These are phyloP conservation scores for Drosophila kurseongensis DNA, from an alignment of 1,140 invertebrate genomes.

Conservation along the genomic window DNA sequence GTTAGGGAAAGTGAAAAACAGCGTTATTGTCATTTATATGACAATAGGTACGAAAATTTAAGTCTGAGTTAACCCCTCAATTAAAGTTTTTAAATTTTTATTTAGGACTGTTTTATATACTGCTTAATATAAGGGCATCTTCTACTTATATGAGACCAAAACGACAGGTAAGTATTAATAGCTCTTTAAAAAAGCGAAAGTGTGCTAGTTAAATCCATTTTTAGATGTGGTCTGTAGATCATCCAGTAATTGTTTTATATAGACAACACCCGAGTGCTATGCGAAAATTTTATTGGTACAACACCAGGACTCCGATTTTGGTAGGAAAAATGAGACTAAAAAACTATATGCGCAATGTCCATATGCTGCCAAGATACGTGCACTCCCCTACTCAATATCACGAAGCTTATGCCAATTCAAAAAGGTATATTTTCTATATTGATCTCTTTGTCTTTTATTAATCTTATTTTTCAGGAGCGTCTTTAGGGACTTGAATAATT, in stretches of 20 bases:
- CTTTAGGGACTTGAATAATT: conserved; percentile 19
- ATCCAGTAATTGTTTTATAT: conserved; percentile 38
- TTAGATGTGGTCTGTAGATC: conserved; percentile 47
- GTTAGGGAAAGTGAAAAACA: conserved; percentile 42
- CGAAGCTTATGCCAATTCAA: conserved; percentile 14
- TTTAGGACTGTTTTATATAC: conserved; percentile 31
- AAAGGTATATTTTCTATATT: conserved; percentile 24
- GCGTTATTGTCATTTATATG: conserved; percentile 41
- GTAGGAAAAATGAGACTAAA: conserved; percentile 42
- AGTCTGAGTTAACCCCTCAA: not conserved
- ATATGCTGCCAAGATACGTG: conserved; percentile 42
- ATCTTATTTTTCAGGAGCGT: conserved; percentile 11
- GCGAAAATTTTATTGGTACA: conserved; percentile 55
- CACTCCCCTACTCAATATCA: conserved; percentile 17
- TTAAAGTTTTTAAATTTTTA: not conserved
- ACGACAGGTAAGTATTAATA: conserved; percentile 21
- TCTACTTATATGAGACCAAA: conserved; percentile 43
- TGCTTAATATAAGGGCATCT: conserved; percentile 38
- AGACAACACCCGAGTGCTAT: conserved; percentile 44
- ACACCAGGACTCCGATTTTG: conserved; percentile 31
- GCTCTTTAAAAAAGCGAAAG: conserved; percentile 19
- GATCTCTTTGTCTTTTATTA: not conserved
- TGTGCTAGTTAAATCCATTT: not conserved
- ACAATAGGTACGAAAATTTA: conserved; percentile 27
- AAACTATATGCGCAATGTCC: conserved; percentile 39